Base-by-base conservation (phyloP, 2,113 vertebrate genomes). In the Erythrolamprus reginae region DNA sequence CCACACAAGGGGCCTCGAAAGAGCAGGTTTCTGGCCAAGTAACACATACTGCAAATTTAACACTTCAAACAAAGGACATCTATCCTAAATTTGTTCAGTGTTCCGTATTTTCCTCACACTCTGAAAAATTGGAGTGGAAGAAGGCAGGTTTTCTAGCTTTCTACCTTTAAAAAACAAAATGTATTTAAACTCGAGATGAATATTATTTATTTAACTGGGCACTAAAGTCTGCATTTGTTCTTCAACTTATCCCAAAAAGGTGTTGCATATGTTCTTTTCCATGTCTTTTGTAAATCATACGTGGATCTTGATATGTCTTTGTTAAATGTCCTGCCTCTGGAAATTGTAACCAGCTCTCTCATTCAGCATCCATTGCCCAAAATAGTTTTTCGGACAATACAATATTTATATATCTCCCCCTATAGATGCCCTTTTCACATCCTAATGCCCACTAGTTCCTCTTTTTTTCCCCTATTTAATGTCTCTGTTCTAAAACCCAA, bases 401-500 rank as follows among this genome's bases (percentile, higher is more conserved):
- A 95, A 95, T 95, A 58, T 94, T 96, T 95, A 86, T 91, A 94
- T 92, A 92, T 86, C 82, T 92, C 88, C 53, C 56, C 61, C 51
- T 82, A 85, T 61, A 61, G 86, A 82, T 93, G 88, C 88, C 53
- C 90, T 91, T 87, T 91, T 87, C 50, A 58, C 33, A 95, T 94
- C 96, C 96, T 96, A 94, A 97, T 96, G 90, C 94, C 96, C 96
- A 95, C 96, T 97, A 97, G 93, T 94, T 89, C 93, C 93, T 94
- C 50, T 82, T 86, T n/a, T 91, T 92, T 89, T 95, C 53, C 90
- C 90, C 88, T 91, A 61, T 88, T 91, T 95, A 17, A 21, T 0
- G 3, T 61, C 87, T 92, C 82, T 10, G 58, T 87, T 47, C 53
- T 84, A 0, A 19, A 51, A 91, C 42, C 89, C 6, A 0, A 12